A percentile compares a stretch with the other conserved stretches of the same genome.
phyloP scores from a whole-genome alignment of 1,140 invertebrate genomes.

The Papilio dardanus region DNA sequence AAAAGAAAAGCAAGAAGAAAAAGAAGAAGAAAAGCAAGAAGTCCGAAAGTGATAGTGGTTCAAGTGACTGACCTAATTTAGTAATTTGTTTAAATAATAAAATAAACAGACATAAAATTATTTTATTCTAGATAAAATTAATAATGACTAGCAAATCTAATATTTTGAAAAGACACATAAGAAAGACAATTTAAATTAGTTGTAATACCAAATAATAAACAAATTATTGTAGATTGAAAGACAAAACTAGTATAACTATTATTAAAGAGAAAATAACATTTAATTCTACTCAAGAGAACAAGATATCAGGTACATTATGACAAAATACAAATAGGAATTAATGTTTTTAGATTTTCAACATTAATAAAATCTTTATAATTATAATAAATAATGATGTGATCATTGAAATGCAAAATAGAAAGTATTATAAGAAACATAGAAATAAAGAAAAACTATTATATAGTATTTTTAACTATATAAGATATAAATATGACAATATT shows the following conservation, averaged over 20 bases:
- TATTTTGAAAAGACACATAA: neutral
- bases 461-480: neutral
- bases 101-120: constrained; percentile 16
- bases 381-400: neutral
- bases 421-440: neutral
- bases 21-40: constrained; percentile 65
- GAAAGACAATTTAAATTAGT: neutral
- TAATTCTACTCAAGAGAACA: constrained; percentile 14
- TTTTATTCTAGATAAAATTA: constrained; percentile 22
- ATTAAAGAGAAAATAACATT: neutral
- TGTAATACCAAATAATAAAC: neutral
- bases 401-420: neutral
- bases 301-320: constrained; percentile 19
- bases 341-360: neutral
- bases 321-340: neutral
- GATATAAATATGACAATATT: neutral
- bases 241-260: neutral
- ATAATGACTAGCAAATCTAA: constrained; percentile 16
- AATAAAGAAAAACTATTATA: neutral
- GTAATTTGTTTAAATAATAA: constrained; percentile 30
- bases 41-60: constrained; percentile 55
- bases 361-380: neutral
- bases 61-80: constrained; percentile 44
- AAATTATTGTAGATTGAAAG: neutral
- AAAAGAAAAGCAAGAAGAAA: constrained; percentile 76